phyloP scores from a whole-genome alignment of 1,140 invertebrate species.

The Mizuhopecten yessoensis region DNA sequence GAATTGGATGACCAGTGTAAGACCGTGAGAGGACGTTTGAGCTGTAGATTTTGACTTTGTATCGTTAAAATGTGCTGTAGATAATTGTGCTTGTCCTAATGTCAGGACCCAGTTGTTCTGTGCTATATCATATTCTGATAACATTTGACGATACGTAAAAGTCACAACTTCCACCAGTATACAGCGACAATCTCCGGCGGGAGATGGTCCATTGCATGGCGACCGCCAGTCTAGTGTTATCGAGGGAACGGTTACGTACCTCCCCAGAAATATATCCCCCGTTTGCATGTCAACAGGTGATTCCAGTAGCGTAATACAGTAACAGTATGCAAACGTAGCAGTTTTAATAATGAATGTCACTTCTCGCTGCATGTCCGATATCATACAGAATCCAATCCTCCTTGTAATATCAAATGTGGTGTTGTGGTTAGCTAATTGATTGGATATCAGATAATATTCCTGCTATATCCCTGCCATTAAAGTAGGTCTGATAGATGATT shows the following conservation, averaged over 20 bases:
- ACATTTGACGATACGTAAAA: neutral
- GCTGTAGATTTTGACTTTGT: too few species aligned
- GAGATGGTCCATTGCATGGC: neutral
- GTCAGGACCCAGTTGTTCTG: neutral
- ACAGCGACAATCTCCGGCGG: neutral
- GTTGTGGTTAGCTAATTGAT: neutral
- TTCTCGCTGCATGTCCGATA: neutral
- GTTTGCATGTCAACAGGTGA: neutral
- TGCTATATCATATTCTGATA: too few species aligned
- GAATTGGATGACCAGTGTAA: too few species aligned
- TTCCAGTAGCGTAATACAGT: neutral
- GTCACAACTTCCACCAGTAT: neutral
- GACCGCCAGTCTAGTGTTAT: neutral
- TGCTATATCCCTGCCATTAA: too few species aligned
- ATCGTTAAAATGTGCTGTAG: too few species aligned
- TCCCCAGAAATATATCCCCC: neutral
- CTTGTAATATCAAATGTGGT: neutral
- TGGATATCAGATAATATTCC: neutral
- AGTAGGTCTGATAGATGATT: neutral
- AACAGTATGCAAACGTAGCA: neutral
- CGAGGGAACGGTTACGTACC: neutral
- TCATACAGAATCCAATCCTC: neutral
- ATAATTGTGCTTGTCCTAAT: too few species aligned
- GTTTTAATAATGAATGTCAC: neutral
- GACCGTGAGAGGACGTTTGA: too few species aligned